Conservation (phyloP, 2,797 vertebrate species). For the Syncerus caffer region DNA sequence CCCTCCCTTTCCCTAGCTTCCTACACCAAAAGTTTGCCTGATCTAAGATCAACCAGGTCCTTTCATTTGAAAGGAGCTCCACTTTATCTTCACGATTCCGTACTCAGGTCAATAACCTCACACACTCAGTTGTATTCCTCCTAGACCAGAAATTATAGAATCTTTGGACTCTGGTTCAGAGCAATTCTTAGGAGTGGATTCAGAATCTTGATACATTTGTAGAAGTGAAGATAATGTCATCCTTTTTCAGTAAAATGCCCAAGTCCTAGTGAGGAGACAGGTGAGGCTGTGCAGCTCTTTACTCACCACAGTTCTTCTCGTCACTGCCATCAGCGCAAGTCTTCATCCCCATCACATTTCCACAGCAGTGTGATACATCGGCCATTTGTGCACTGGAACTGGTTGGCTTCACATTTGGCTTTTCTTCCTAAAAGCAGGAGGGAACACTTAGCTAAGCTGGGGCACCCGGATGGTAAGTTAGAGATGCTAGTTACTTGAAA, state of each 20-base stretch:
- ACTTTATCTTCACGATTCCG: background rate
- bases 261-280: background rate
- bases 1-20: background rate
- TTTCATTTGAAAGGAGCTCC: background rate
- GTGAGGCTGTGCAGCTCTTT: background rate
- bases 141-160: background rate
- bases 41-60: background rate
- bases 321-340: constrained; percentile 96
- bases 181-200: background rate
- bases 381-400: constrained; percentile 95
- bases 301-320: constrained; percentile 94
- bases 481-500: background rate
- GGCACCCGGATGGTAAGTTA: background rate
- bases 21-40: background rate
- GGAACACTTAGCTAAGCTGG: constrained; percentile 9
- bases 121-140: background rate
- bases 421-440: constrained; percentile 84
- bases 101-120: background rate
- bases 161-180: background rate
- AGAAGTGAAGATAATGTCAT: background rate
- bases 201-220: background rate
- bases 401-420: constrained; percentile 91
- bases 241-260: background rate
- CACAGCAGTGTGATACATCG: constrained; percentile 95
- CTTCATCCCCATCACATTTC: constrained; percentile 96